Evolutionary conservation across 2,797 vertebrate species (phyloP).

Genomic region (Phaenicophaeus curvirostris): DNA sequence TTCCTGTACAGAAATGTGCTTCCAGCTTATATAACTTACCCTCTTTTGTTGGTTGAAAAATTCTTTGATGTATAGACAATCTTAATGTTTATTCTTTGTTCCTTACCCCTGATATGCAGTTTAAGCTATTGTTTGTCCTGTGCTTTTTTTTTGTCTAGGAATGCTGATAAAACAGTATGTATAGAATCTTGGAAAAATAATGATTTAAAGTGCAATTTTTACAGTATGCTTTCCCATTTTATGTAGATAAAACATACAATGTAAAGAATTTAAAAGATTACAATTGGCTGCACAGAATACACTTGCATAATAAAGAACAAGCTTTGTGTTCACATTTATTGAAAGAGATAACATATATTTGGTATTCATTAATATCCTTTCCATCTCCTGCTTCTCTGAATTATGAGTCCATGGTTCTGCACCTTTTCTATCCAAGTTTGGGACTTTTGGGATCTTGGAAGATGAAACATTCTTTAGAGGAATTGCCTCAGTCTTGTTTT

Average conservation of each 20-base stretch:
- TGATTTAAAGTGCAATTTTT: not conserved
- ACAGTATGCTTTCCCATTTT: not conserved
- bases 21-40: not conserved
- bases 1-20: not conserved
- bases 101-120: not conserved
- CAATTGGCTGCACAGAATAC: not conserved
- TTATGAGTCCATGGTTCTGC: not conserved
- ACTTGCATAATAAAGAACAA: not conserved
- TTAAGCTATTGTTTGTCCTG: constrained; percentile 9
- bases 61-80: not conserved
- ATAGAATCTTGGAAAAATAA: not conserved
- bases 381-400: not conserved
- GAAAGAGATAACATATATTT: not conserved
- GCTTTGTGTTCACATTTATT: not conserved
- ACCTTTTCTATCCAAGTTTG: not conserved
- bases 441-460: not conserved
- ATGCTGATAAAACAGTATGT: not conserved
- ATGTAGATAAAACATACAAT: not conserved
- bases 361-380: not conserved
- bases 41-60: not conserved
- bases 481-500: not conserved
- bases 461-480: not conserved
- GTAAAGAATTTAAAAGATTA: not conserved
- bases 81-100: not conserved
- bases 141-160: constrained; percentile 2